A percentile compares a stretch with the other conserved stretches of the same genome.
Conservation (phyloP, 1,140 invertebrate genomes). For the Platyscapa corneri region DNA sequence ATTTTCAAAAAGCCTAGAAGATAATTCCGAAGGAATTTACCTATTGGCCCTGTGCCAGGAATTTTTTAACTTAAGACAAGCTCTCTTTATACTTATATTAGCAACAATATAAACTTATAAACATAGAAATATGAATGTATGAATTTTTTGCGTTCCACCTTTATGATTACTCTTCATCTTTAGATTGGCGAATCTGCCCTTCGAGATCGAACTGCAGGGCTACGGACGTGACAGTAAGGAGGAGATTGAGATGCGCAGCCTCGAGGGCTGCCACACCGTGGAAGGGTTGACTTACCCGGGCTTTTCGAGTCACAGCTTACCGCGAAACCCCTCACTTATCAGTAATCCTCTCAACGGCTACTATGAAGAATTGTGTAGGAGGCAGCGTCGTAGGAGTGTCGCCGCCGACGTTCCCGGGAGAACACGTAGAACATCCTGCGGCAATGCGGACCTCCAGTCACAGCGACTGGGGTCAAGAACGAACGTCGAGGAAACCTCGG, state of each 20-base stretch:
- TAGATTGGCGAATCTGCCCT: conserved; percentile 67
- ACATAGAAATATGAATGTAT: no score
- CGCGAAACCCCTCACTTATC: conserved; percentile 64
- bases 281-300: conserved; percentile 54
- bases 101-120: no score
- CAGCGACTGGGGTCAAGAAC: background rate
- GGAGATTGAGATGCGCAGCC: conserved; percentile 66
- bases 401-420: background rate
- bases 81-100: background rate
- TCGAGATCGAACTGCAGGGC: conserved; percentile 65
- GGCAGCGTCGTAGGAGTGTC: conserved; percentile 24
- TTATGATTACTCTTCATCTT: background rate
- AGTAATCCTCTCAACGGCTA: conserved; percentile 63
- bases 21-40: background rate
- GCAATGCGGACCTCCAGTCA: background rate
- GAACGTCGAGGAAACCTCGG: background rate
- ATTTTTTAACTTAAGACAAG: background rate
- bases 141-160: background rate
- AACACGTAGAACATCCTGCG: conserved; percentile 5
- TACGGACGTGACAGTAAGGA: conserved; percentile 61
- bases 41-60: background rate
- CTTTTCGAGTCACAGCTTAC: conserved; percentile 64
- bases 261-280: conserved; percentile 63
- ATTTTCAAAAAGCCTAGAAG: background rate
- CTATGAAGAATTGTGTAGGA: conserved; percentile 60